These are phyloP conservation scores for Noctuana brunneofusca DNA, from an alignment of 2,888 invertebrate species.

Conservation along the genomic window DNA sequence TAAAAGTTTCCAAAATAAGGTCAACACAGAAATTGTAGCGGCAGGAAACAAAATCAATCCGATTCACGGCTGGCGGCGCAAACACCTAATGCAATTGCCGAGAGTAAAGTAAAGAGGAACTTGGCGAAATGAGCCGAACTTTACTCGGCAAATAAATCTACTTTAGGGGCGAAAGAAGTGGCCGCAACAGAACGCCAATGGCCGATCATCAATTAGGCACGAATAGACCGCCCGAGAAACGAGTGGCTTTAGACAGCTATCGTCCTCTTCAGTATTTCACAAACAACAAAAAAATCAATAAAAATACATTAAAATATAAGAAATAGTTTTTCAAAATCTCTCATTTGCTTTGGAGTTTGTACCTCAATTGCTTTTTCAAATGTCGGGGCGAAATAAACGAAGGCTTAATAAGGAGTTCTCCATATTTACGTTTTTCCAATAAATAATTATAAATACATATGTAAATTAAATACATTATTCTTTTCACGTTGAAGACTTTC, in stretches of 20 bases:
- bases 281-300: background rate
- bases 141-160: slow-evolving; percentile 30
- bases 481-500: too few relatives aligned
- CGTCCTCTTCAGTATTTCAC: background rate
- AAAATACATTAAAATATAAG: background rate
- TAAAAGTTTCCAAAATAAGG: slow-evolving; percentile 11
- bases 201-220: slow-evolving; percentile 29
- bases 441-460: too few relatives aligned
- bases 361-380: too few relatives aligned
- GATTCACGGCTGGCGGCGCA: slow-evolving; percentile 23
- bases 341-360: too few relatives aligned
- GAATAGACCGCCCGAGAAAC: background rate
- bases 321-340: too few relatives aligned
- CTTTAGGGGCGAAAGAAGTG: slow-evolving; percentile 19
- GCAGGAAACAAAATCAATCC: slow-evolving; percentile 26
- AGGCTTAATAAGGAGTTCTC: too few relatives aligned
- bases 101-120: slow-evolving; percentile 28
- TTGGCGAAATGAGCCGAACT: slow-evolving; percentile 27
- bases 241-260: background rate
- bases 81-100: slow-evolving; percentile 29
- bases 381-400: too few relatives aligned
- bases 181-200: slow-evolving; percentile 27
- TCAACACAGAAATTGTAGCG: slow-evolving; percentile 18
- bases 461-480: too few relatives aligned
- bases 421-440: too few relatives aligned